Evolutionary conservation across 2,797 vertebrate genomes (phyloP).

Genomic region (Macropus fuliginosus): DNA sequence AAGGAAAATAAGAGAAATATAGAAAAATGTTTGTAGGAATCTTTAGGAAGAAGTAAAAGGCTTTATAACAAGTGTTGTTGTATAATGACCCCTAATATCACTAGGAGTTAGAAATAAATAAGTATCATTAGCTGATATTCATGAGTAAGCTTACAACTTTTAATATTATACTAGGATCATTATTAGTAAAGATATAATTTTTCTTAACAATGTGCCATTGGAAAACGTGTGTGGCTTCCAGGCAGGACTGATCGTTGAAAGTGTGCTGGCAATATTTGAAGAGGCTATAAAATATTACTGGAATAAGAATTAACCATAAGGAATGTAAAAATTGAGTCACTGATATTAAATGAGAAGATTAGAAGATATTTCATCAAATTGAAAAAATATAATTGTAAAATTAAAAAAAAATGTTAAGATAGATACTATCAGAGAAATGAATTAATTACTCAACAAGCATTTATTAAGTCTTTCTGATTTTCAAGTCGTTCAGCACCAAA

Average conservation of each 20-base stretch:
- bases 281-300: background rate
- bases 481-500: no score
- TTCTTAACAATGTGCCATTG: background rate
- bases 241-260: background rate
- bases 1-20: background rate
- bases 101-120: background rate
- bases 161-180: background rate
- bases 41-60: background rate
- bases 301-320: background rate
- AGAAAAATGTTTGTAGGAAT: background rate
- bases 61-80: no score
- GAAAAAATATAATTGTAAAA: slow-evolving; percentile 27
- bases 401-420: slow-evolving; percentile 3
- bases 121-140: background rate
- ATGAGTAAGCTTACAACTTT: background rate
- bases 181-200: slow-evolving; percentile 25
- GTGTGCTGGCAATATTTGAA: background rate
- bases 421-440: background rate
- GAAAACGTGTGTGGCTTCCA: background rate
- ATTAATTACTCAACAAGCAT: no score
- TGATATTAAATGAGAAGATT: slow-evolving; percentile 7
- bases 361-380: background rate
- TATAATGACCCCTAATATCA: background rate
- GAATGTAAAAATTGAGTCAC: background rate
- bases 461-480: no score